A percentile compares a stretch with the other conserved stretches of the same genome.
phyloP scores from a whole-genome alignment of 2,888 invertebrate species.

The Agrotis exclamationis region DNA sequence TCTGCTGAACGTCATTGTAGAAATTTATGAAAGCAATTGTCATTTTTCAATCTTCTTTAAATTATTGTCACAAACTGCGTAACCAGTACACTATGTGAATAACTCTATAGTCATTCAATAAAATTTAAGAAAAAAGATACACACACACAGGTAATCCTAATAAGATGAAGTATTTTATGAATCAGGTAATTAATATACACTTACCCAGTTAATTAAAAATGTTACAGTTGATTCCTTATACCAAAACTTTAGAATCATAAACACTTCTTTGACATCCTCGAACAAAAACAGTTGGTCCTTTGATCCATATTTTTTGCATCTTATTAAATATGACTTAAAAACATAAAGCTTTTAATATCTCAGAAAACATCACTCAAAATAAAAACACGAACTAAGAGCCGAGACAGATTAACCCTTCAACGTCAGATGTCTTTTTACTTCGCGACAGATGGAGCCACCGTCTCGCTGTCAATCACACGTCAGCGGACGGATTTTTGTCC shows the following conservation, averaged over 20 bases:
- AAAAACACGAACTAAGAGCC: slow-evolving; percentile 52
- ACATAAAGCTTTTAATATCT: slow-evolving; percentile 42
- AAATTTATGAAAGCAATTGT: not conserved
- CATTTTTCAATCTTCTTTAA: not conserved
- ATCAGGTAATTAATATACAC: not conserved
- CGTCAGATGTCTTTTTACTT: slow-evolving; percentile 64
- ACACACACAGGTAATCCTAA: too few relatives aligned
- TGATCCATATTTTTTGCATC: slow-evolving; percentile 15
- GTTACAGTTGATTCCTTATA: not conserved
- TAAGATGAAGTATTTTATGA: not conserved
- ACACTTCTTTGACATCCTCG: slow-evolving; percentile 9
- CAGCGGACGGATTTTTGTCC: slow-evolving; percentile 76
- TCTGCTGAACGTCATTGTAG: not conserved
- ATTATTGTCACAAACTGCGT: not conserved
- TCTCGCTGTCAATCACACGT: slow-evolving; percentile 79
- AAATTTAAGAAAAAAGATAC: too few relatives aligned
- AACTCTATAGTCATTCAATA: not conserved
- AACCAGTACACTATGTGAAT: not conserved
- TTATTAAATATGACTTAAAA: slow-evolving; percentile 27
- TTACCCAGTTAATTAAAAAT: not conserved
- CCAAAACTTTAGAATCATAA: slow-evolving; percentile 7
- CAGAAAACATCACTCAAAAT: slow-evolving; percentile 50
- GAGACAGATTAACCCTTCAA: slow-evolving; percentile 70
- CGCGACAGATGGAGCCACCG: slow-evolving; percentile 66
- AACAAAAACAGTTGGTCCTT: slow-evolving; percentile 10